phyloP scores from a whole-genome alignment of 2,797 vertebrate species.

The Spinibarbus caldwelli region DNA sequence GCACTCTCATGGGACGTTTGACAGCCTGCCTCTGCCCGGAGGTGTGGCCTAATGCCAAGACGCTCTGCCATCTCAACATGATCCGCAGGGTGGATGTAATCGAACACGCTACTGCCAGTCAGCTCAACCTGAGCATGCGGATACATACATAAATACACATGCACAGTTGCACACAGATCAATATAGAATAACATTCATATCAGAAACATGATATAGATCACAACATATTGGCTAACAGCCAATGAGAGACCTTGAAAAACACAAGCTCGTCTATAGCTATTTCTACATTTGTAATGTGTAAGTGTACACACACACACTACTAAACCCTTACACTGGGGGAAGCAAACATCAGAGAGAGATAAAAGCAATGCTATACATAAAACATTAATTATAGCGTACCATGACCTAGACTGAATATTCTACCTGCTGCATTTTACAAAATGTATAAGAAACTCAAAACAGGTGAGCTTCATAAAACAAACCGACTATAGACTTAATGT shows the following conservation, averaged over 20 bases:
- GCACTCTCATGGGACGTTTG: slow-evolving; percentile 77
- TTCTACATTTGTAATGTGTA: slow-evolving; percentile 20
- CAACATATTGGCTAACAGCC: slow-evolving; percentile 18
- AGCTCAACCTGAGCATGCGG: slow-evolving; percentile 84
- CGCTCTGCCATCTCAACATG: slow-evolving; percentile 89
- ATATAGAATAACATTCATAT: slow-evolving; percentile 34
- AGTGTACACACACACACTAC: slow-evolving; percentile 2
- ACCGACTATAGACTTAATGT: background rate
- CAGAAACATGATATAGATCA: slow-evolving; percentile 43
- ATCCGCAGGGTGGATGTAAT: slow-evolving; percentile 91
- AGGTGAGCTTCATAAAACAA: slow-evolving; percentile 23
- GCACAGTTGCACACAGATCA: slow-evolving; percentile 20
- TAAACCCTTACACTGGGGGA: slow-evolving; percentile 4
- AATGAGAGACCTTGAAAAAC: slow-evolving; percentile 33
- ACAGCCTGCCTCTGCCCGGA: slow-evolving; percentile 79
- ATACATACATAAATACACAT: slow-evolving; percentile 22
- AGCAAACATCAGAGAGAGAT: slow-evolving; percentile 49
- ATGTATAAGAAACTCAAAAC: slow-evolving; percentile 34
- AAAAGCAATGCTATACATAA: slow-evolving; percentile 49
- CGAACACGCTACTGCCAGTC: slow-evolving; percentile 91
- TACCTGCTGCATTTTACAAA: slow-evolving; percentile 50
- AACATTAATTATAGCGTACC: slow-evolving; percentile 39
- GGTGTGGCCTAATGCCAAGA: slow-evolving; percentile 82
- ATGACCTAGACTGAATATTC: slow-evolving; percentile 55
- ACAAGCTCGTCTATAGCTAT: background rate